Evolutionary conservation across 2,888 invertebrate genomes (phyloP).

Genomic region (Agrilus biguttatus): DNA sequence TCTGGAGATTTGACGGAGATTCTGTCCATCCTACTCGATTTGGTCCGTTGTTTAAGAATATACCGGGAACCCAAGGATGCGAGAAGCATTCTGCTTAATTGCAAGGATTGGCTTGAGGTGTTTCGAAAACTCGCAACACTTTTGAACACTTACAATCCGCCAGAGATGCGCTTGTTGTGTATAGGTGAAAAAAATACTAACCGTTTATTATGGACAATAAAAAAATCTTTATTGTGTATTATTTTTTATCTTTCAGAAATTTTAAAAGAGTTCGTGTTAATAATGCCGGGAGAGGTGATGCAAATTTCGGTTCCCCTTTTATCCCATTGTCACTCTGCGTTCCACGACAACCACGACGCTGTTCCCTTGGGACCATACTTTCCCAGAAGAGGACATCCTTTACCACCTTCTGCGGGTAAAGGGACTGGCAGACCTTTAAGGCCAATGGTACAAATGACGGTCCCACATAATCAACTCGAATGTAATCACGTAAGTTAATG

Average conservation of each 20-base stretch:
- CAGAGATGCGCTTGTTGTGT: conserved; percentile 66
- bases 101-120: conserved; percentile 81
- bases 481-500: conserved; percentile 39
- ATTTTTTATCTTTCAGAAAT: conserved; percentile 38
- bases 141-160: conserved; percentile 77
- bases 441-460: conserved; percentile 76
- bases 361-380: conserved; percentile 64
- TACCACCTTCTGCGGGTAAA: conserved; percentile 38
- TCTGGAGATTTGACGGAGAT: conserved; percentile 74
- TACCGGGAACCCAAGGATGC: conserved; percentile 53
- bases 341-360: conserved; percentile 58
- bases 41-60: conserved; percentile 56
- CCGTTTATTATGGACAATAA: conserved; percentile 19
- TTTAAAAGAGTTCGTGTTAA: conserved; percentile 62
- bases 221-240: conserved; percentile 2
- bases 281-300: conserved; percentile 66
- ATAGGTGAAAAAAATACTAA: conserved; percentile 35
- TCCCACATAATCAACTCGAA: conserved; percentile 62
- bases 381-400: conserved; percentile 50
- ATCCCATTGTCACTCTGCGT: conserved; percentile 68
- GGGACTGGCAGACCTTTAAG: conserved; percentile 58
- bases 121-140: conserved; percentile 75
- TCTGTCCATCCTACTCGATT: conserved; percentile 58
- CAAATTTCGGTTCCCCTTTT: conserved; percentile 73
- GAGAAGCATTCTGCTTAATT: conserved; percentile 47